Evolutionary conservation across 2,888 invertebrate genomes (phyloP).

Genomic region (Bombyx huttoni): DNA sequence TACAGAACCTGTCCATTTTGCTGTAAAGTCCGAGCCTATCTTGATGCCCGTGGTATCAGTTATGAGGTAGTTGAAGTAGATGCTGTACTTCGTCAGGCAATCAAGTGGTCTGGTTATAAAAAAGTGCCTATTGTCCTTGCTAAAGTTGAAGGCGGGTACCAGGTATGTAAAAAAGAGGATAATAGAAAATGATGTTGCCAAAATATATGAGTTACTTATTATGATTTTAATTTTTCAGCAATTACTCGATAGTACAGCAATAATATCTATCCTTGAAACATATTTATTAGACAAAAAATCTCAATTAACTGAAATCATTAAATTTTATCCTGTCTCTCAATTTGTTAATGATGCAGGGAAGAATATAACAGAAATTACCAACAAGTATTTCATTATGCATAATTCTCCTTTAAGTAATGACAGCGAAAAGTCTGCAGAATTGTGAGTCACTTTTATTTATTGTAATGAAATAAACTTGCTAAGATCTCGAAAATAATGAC

Average conservation of each 20-base stretch:
- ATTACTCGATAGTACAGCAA: slow-evolving; percentile 94
- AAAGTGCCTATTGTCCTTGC: slow-evolving; percentile 95
- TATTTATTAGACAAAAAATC: slow-evolving; percentile 75
- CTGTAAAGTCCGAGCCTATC: slow-evolving; percentile 91
- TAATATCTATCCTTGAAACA: slow-evolving; percentile 89
- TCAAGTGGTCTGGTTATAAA: slow-evolving; percentile 93
- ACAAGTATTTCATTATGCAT: slow-evolving; percentile 91
- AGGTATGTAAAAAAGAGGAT: slow-evolving; percentile 54
- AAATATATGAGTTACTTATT: too few species aligned
- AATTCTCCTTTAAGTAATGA: slow-evolving; percentile 70
- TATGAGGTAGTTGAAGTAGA: slow-evolving; percentile 98
- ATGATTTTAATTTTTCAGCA: slow-evolving; percentile 69
- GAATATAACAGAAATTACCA: slow-evolving; percentile 81
- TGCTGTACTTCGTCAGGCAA: slow-evolving; percentile 91
- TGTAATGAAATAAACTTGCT: neutral
- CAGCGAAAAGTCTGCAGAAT: slow-evolving; percentile 65
- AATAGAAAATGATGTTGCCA: too few species aligned
- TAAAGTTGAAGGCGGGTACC: slow-evolving; percentile 80
- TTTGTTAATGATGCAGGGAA: slow-evolving; percentile 79
- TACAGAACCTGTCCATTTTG: slow-evolving; percentile 99
- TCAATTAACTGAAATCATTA: slow-evolving; percentile 78
- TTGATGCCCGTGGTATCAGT: slow-evolving; percentile 93
- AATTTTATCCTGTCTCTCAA: slow-evolving; percentile 82
- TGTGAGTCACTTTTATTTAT: slow-evolving; percentile 48
- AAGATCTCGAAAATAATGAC: too few species aligned